phyloP scores from a whole-genome alignment of 2,113 vertebrate species.

The Hemicordylus capensis region DNA sequence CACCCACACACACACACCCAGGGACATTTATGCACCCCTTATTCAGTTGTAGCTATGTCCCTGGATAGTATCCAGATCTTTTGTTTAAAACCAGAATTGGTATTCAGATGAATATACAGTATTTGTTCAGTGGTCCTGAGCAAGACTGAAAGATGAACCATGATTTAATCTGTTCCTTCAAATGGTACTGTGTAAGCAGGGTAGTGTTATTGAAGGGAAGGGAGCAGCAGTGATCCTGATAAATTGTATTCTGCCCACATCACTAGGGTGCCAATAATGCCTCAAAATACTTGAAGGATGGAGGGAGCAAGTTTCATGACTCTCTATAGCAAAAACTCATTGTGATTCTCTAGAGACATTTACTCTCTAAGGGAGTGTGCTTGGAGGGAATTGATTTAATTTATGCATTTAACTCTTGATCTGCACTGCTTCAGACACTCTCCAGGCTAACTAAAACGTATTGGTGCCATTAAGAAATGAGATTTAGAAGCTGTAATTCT shows the following conservation, averaged over 20 bases:
- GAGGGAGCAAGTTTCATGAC: slow-evolving; percentile 48
- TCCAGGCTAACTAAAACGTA: slow-evolving; percentile 59
- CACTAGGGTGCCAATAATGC: slow-evolving; percentile 47
- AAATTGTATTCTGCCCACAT: slow-evolving; percentile 59
- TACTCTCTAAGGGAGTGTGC: slow-evolving; percentile 48
- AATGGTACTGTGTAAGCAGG: slow-evolving; percentile 33
- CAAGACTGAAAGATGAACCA: background rate
- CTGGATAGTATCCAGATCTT: too few species aligned
- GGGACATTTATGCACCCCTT: too few species aligned
- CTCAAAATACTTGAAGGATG: slow-evolving; percentile 54
- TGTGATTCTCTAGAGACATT: slow-evolving; percentile 55
- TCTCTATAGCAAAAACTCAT: slow-evolving; percentile 40
- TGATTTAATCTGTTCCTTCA: background rate
- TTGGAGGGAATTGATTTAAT: slow-evolving; percentile 53
- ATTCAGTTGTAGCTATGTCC: too few species aligned
- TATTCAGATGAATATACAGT: background rate
- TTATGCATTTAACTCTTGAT: slow-evolving; percentile 60
- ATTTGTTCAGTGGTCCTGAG: background rate
- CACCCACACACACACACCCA: too few species aligned
- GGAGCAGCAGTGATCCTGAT: slow-evolving; percentile 34
- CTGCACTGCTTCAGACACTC: slow-evolving; percentile 39
- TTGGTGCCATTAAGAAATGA: slow-evolving; percentile 56
- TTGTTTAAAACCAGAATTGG: slow-evolving; percentile 1
- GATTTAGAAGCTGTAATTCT: slow-evolving; percentile 18
- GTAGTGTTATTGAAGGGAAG: slow-evolving; percentile 28